Evolutionary conservation across 2,888 invertebrate genomes (phyloP).

Genomic region (Tricholauxania praeusta): DNA sequence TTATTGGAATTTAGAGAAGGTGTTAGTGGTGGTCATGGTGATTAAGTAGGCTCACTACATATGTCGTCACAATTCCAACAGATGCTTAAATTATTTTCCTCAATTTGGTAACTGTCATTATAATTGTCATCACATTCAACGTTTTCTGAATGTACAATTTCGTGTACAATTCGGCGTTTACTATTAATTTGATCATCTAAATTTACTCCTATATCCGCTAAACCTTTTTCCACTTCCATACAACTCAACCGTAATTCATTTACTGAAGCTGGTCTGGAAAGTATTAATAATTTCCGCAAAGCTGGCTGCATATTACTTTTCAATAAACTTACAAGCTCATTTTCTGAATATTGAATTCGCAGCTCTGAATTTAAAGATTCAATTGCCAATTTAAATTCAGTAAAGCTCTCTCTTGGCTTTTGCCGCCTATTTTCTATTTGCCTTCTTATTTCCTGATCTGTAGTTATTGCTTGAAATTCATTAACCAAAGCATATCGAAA

Average conservation of each 20-base stretch:
- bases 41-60: too few species aligned
- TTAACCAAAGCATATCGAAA: background rate
- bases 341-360: slow-evolving; percentile 13
- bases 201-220: slow-evolving; percentile 6
- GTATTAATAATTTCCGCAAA: slow-evolving; percentile 13
- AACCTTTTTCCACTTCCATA: slow-evolving; percentile 17
- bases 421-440: slow-evolving; percentile 27
- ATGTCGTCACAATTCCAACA: slow-evolving; percentile 28
- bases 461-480: slow-evolving; percentile 12
- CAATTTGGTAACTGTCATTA: background rate
- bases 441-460: slow-evolving; percentile 17
- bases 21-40: too few species aligned
- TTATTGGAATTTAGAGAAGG: too few species aligned
- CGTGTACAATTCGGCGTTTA: background rate
- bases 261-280: slow-evolving; percentile 6
- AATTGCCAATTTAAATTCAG: slow-evolving; percentile 23
- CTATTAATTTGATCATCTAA: slow-evolving; percentile 8
- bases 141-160: background rate
- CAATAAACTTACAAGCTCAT: slow-evolving; percentile 4
- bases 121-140: background rate
- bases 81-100: slow-evolving; percentile 15
- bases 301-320: slow-evolving; percentile 19
- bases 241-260: slow-evolving; percentile 10
- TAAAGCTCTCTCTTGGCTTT: slow-evolving; percentile 25
- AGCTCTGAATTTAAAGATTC: slow-evolving; percentile 15